Evolutionary conservation across 1,140 invertebrate species (phyloP).

Genomic region (Trichonephila clavipes): DNA sequence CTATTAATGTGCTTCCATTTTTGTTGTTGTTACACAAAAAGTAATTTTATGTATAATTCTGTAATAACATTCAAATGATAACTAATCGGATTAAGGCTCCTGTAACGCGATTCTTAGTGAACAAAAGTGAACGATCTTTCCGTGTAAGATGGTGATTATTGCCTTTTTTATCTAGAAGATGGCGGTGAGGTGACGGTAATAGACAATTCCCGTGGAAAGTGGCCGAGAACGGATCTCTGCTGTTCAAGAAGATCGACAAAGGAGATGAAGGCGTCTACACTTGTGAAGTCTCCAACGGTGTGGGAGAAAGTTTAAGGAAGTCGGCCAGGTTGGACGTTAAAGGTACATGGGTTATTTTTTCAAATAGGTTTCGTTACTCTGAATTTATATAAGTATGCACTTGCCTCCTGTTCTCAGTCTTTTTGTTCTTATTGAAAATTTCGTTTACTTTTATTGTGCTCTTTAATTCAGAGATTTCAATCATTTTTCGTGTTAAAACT

Average conservation of each 20-base stretch:
- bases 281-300: slow-evolving; percentile 94
- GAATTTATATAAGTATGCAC: not conserved
- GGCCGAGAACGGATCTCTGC: slow-evolving; percentile 76
- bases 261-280: slow-evolving; percentile 88
- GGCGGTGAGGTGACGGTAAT: slow-evolving; percentile 7
- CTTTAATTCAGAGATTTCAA: not conserved
- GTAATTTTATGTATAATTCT: no score
- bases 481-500: no score
- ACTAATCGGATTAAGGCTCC: no score
- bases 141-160: not conserved
- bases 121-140: no score
- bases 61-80: no score
- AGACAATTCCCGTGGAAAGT: slow-evolving; percentile 68
- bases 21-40: no score
- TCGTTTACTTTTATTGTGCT: not conserved
- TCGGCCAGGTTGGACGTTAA: slow-evolving; percentile 67
- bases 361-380: not conserved
- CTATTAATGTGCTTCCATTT: no score
- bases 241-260: slow-evolving; percentile 73
- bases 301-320: slow-evolving; percentile 83
- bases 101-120: no score
- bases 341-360: slow-evolving; percentile 15
- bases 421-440: not conserved
- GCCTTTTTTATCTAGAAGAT: slow-evolving; percentile 17
- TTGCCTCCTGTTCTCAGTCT: not conserved